Evolutionary conservation across 2,888 invertebrate genomes (phyloP).

Genomic region (Prionchulus punctatus): DNA sequence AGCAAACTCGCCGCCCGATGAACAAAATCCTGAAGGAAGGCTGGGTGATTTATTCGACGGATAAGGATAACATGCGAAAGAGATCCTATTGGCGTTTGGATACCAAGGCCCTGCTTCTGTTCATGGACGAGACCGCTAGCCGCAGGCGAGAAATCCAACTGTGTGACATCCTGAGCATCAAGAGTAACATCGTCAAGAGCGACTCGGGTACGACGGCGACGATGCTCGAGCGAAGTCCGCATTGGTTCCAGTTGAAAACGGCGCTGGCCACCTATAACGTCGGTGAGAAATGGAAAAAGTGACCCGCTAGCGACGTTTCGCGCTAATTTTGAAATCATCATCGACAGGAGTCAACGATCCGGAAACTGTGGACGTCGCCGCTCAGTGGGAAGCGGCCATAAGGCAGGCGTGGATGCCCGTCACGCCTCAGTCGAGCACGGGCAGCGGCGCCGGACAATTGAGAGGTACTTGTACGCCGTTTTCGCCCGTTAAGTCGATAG

Average conservation of each 20-base stretch:
- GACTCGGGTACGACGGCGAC: not conserved
- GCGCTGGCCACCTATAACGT: conserved; percentile 70
- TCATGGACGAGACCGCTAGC: conserved; percentile 73
- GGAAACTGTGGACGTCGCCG: conserved; percentile 40
- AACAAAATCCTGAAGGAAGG: conserved; percentile 90
- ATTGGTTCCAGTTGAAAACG: conserved; percentile 76
- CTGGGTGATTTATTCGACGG: conserved; percentile 95
- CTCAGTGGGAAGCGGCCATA: conserved; percentile 83
- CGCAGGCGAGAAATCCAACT: conserved; percentile 90
- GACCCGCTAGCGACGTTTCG: too few species aligned
- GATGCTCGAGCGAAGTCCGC: too few species aligned
- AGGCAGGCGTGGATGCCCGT: conserved; percentile 86
- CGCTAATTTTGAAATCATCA: too few species aligned
- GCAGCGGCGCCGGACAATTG: conserved; percentile 3
- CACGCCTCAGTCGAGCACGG: conserved; percentile 41
- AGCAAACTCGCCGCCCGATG: conserved; percentile 71
- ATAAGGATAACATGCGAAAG: conserved; percentile 58
- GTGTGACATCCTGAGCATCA: conserved; percentile 70
- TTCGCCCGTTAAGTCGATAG: not conserved
- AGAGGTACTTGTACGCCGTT: not conserved
- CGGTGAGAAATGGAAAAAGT: too few species aligned
- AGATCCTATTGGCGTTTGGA: conserved; percentile 74
- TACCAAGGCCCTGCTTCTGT: conserved; percentile 81
- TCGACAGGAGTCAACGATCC: not conserved
- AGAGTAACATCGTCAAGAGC: conserved; percentile 32